These are phyloP conservation scores for Zygothrica quintamaculata DNA, from an alignment of 2,888 invertebrate genomes.

Conservation along the genomic window DNA sequence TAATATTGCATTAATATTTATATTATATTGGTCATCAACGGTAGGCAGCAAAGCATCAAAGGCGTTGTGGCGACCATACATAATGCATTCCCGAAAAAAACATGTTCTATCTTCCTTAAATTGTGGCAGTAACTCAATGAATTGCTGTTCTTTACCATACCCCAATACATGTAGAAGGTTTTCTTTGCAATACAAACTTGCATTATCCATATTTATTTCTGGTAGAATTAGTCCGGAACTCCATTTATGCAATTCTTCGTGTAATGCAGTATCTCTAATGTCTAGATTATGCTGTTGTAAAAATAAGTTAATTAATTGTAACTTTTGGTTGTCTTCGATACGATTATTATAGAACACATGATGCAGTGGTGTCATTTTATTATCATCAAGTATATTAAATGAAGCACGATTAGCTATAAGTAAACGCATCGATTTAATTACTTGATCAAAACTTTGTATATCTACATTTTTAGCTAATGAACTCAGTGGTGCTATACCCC, in stretches of 20 bases:
- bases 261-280: slow-evolving; percentile 76
- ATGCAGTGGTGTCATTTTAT: slow-evolving; percentile 76
- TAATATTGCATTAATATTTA: slow-evolving; percentile 84
- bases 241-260: slow-evolving; percentile 42
- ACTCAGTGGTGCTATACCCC: slow-evolving; percentile 80
- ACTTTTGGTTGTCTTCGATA: slow-evolving; percentile 52
- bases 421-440: slow-evolving; percentile 68
- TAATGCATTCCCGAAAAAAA: slow-evolving; percentile 83
- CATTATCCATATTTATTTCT: no score
- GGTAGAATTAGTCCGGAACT: slow-evolving; percentile 16
- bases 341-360: slow-evolving; percentile 72
- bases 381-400: slow-evolving; percentile 80
- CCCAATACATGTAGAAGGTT: slow-evolving; percentile 85
- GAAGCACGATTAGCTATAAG: slow-evolving; percentile 78
- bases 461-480: slow-evolving; percentile 75
- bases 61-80: slow-evolving; percentile 86
- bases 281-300: slow-evolving; percentile 61
- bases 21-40: slow-evolving; percentile 74
- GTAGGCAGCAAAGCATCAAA: slow-evolving; percentile 85
- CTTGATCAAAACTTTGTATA: slow-evolving; percentile 61
- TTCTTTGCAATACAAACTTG: slow-evolving; percentile 82
- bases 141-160: slow-evolving; percentile 86
- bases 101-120: slow-evolving; percentile 59
- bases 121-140: slow-evolving; percentile 85
- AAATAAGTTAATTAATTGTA: slow-evolving; percentile 69